A percentile compares a stretch with the other conserved stretches of the same genome.
These are phyloP conservation scores for Mastomys natalensis DNA, from an alignment of 2,113 vertebrate species.

Conservation along the genomic window DNA sequence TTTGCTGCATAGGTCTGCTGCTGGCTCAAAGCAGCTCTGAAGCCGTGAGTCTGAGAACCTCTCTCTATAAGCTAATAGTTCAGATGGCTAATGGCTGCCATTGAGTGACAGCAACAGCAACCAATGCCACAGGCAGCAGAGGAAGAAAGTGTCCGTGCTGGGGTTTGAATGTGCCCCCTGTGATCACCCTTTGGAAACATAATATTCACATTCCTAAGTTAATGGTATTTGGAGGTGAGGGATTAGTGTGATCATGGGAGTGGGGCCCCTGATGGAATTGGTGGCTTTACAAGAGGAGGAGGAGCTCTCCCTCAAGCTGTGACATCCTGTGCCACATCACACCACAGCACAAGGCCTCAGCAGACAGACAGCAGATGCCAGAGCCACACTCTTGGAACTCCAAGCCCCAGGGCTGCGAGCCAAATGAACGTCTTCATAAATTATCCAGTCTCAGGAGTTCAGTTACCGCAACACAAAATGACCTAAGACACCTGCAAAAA, in stretches of 20 bases:
- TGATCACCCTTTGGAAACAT: background rate
- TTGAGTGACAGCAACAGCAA: background rate
- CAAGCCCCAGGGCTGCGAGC: background rate
- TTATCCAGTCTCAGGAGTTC: background rate
- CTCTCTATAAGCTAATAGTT: background rate
- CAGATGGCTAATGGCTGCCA: background rate
- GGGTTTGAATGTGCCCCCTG: background rate
- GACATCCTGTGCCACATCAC: no score
- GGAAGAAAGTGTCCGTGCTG: background rate
- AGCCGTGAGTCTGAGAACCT: background rate
- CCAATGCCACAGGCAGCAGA: background rate
- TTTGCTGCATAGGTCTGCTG: background rate
- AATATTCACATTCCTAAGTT: background rate
- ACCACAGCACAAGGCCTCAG: background rate
- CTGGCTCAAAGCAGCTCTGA: background rate
- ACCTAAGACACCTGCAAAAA: background rate
- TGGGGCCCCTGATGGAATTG: background rate
- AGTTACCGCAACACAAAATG: background rate
- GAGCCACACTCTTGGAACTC: background rate
- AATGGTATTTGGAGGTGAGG: background rate
- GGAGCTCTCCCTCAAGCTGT: background rate
- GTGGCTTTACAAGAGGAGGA: background rate
- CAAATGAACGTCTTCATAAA: background rate
- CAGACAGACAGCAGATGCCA: background rate
- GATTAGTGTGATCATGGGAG: background rate